Base-by-base conservation (phyloP, 2,113 vertebrate species). In the Dascyllus trimaculatus region DNA sequence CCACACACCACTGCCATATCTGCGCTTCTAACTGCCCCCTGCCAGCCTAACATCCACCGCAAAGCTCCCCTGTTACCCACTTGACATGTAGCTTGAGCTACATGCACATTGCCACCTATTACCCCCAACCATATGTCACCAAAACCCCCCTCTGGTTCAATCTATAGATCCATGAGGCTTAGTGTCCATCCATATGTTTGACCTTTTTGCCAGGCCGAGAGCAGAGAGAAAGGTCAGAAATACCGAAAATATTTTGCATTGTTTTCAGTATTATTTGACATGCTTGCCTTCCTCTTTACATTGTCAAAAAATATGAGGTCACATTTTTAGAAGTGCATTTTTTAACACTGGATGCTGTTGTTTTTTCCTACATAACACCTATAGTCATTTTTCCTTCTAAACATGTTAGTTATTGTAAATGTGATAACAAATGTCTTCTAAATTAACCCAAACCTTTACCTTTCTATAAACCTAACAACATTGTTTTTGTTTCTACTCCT, bases 21-120 rank as follows among this genome's bases (percentile, higher is more conserved):
- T 84, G 81, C 75, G 83, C 84, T 82, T 81, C 52, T 80, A 77
- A 81, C 65, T 87, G 74, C 71, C 80, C 85, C 87, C 75, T 45
- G 14, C 82, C 56, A 75, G 53, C 49, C 72, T 52, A 51, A 85
- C 78, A 86, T 85, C 71, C 57, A 83, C 65, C 80, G 84, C 84
- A 88, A 84, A 90, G 78, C 78, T 64, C 58, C 56, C 32, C 38
- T 58, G 64, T 75, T 77, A 81, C 81, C 80, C 78, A 52, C 75
- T 8, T 35, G 32, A 35, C 15, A 46, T 57, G 77, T 18, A 51
- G 82, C 72, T 52, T 65, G 49, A 77, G 74, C 79, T 69, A 78
- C 76, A 58, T 75, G 61, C 22, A 53, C n/a, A 19, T 71, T 45
- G 63, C 60, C 52, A 66, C 71, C 52, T 26, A 60, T 73, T 85